Conservation (phyloP, 2,888 invertebrate genomes). For the Lycia hirtaria region DNA sequence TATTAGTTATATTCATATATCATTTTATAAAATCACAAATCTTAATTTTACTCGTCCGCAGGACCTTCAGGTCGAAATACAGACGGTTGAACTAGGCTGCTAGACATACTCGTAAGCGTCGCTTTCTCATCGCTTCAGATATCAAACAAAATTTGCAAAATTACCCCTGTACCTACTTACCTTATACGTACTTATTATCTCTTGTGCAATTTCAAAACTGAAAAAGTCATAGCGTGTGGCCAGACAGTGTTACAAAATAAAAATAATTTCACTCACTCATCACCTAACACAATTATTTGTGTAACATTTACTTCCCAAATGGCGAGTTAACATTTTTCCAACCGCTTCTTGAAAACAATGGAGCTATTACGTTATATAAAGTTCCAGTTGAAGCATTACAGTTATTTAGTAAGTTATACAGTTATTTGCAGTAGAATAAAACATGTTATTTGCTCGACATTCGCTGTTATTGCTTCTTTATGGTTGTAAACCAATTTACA, state of each 20-base stretch:
- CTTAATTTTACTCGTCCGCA: too few species aligned
- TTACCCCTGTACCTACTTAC: too few species aligned
- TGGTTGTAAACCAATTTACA: constrained; percentile 21
- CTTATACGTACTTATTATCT: too few species aligned
- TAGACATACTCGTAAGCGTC: too few species aligned
- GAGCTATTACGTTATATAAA: constrained; percentile 34
- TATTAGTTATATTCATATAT: too few species aligned
- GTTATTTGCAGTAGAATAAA: constrained; percentile 32
- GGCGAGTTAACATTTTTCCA: constrained; percentile 28
- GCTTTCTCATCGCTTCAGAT: too few species aligned
- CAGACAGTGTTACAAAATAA: constrained; percentile 11
- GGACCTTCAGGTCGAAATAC: too few species aligned
- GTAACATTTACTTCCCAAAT: constrained; percentile 25
- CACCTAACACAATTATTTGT: constrained; percentile 17
- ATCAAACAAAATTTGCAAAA: too few species aligned
- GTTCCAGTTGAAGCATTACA: constrained; percentile 26
- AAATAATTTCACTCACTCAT: constrained; percentile 12
- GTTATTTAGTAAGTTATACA: constrained; percentile 30
- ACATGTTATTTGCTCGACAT: constrained; percentile 14
- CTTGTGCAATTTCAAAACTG: background rate
- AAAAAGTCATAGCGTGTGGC: background rate
- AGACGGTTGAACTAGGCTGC: too few species aligned
- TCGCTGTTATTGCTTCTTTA: constrained; percentile 5
- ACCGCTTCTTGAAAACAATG: constrained; percentile 34
- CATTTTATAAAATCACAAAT: too few species aligned